Evolutionary conservation across 53 echinoderm and acorn worm species (phyloP), one percentile per base, ranked within the genome.

Genomic region (Apostichopus leukothele): DNA sequence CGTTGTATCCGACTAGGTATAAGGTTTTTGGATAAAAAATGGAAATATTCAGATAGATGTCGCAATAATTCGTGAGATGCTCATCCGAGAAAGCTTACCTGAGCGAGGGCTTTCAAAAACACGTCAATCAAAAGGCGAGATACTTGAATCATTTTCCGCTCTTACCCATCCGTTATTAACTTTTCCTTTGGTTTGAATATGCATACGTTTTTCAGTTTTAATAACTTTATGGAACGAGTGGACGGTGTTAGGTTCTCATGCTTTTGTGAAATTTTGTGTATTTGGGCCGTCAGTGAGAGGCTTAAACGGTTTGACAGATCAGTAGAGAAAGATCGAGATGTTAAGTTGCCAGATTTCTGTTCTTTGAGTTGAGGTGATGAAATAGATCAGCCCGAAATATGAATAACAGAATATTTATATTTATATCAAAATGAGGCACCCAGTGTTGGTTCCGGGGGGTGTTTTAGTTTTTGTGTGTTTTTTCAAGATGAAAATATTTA

Each of bases 1-100:
- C 16, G 74, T 75, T 74, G 88, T 52, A 74, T 74, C 88, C 39
- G 53, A 74, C 50, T 75, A 87, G 88, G 88, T 87, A 59, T 87
- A 87, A 87, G 88, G 88, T 87, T 87, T 75, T 54, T 21, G 55
- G 75, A 87, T 87, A 60, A 87, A 87, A 85, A 75, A 87, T 87
- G 88, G 88, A 87, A 75, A 87, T 87, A 87, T 87, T 87, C 88
- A 74, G 75, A 74, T 87, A 59, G 75, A 85, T 85, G 88, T 75
- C 75, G 88, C 55, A 87, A 87, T 87, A 87, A 87, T 87, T 87
- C 55, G 74, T 53, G 75, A 87, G 60, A 87, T 16, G 88, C 74
- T 74, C 88, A 74, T 87, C 75, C 75, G 13, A 75, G 74, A 67
- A 75, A 87, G 54, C 75, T 75, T 75, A 87, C 88, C 88, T 87